Evolutionary conservation across 2,113 vertebrate genomes (phyloP).

Genomic region (Pungitius pungitius): DNA sequence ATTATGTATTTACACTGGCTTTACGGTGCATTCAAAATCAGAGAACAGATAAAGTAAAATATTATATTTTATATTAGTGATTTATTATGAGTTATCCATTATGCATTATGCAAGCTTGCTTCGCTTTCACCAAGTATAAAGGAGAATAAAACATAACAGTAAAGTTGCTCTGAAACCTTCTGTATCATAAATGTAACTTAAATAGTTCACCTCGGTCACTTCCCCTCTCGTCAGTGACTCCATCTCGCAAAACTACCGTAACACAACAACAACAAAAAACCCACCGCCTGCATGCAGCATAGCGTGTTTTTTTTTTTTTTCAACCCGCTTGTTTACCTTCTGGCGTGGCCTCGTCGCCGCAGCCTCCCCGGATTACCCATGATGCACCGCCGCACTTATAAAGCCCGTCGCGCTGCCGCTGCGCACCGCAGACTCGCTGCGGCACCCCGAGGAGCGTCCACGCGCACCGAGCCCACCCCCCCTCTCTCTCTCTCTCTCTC

Average conservation of each 20-base stretch:
- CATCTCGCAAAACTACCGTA: neutral
- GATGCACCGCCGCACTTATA: constrained; percentile 46
- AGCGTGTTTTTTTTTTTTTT: too few species aligned
- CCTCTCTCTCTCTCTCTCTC: too few species aligned
- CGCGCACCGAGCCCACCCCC: too few species aligned
- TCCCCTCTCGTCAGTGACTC: neutral
- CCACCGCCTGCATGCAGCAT: too few species aligned
- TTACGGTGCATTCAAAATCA: neutral
- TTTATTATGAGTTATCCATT: too few species aligned
- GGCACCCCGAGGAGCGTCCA: neutral
- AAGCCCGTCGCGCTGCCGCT: neutral
- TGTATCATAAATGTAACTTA: neutral
- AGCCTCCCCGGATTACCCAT: constrained; percentile 62
- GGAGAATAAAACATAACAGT: too few species aligned
- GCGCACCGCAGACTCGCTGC: rapidly evolving
- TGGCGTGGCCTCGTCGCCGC: neutral
- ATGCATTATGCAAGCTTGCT: too few species aligned
- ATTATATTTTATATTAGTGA: too few species aligned
- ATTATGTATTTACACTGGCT: neutral
- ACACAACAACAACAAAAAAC: neutral
- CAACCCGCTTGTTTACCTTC: constrained; percentile 4
- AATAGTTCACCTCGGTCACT: neutral
- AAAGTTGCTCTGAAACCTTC: too few species aligned
- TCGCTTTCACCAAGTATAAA: too few species aligned
- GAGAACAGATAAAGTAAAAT: too few species aligned